These are phyloP conservation scores for Lota lota DNA, from an alignment of 2,113 vertebrate species.

Conservation along the genomic window DNA sequence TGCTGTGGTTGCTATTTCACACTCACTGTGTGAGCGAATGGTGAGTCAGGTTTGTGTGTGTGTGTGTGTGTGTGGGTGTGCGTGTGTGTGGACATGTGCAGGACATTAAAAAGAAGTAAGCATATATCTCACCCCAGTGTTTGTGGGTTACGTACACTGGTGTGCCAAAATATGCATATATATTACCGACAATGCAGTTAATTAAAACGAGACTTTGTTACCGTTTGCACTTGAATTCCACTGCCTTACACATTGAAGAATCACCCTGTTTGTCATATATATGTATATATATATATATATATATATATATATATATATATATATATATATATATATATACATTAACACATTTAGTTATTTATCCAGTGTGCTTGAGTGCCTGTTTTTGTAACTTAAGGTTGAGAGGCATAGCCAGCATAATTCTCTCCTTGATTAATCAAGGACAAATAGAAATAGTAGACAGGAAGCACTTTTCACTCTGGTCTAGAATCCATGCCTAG, in stretches of 20 bases:
- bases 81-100: not conserved
- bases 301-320: too few species aligned
- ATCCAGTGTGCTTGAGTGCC: not conserved
- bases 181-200: slow-evolving; percentile 3
- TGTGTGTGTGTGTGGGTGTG: not conserved
- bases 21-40: not conserved
- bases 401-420: not conserved
- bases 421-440: not conserved
- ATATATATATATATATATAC: too few species aligned
- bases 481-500: slow-evolving; percentile 1
- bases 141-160: slow-evolving; percentile 10
- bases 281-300: too few species aligned
- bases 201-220: not conserved
- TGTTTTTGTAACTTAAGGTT: not conserved
- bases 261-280: too few species aligned
- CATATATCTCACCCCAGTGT: slow-evolving; percentile 23
- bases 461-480: not conserved
- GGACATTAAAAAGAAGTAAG: not conserved
- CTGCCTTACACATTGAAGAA: not conserved
- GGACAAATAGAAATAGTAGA: not conserved
- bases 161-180: slow-evolving; percentile 25
- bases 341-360: too few species aligned
- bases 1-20: slow-evolving; percentile 8
- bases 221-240: too few species aligned
- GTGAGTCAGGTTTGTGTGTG: slow-evolving; percentile 1